These are phyloP conservation scores for Nipponia nippon DNA, from an alignment of 2,113 vertebrate genomes.

Conservation along the genomic window DNA sequence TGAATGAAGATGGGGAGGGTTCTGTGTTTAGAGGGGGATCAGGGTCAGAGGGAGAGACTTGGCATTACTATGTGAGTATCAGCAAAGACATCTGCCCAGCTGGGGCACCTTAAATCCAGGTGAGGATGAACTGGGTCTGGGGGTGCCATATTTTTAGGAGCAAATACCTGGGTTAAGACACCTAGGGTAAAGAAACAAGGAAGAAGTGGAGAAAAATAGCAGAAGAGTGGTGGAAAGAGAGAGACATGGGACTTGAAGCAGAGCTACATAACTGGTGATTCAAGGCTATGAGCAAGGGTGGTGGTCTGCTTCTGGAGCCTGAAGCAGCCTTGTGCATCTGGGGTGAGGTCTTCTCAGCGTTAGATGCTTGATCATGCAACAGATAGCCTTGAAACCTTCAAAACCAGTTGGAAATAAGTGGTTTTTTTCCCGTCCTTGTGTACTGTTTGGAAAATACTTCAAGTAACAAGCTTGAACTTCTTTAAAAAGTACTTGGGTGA, in stretches of 20 bases:
- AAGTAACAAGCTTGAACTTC: background rate
- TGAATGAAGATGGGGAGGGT: background rate
- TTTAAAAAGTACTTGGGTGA: background rate
- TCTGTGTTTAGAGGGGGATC: background rate
- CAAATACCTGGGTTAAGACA: background rate
- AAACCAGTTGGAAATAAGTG: background rate
- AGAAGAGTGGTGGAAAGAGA: background rate
- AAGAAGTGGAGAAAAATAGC: background rate
- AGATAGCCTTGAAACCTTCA: background rate
- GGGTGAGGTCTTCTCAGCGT: background rate
- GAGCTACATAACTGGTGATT: background rate
- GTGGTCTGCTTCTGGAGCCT: background rate
- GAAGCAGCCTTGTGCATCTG: background rate
- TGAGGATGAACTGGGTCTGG: background rate
- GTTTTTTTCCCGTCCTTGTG: too few relatives aligned
- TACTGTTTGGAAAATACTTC: background rate
- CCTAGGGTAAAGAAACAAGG: background rate
- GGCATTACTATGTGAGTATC: background rate
- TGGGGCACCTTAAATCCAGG: background rate
- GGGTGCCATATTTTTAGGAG: rapidly evolving
- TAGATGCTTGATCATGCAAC: background rate
- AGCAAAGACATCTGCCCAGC: background rate
- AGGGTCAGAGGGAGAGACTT: background rate
- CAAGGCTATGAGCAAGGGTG: background rate
- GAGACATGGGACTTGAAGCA: background rate